Conservation (phyloP, 2,888 invertebrate genomes). For the Scaptomyza reducta region DNA sequence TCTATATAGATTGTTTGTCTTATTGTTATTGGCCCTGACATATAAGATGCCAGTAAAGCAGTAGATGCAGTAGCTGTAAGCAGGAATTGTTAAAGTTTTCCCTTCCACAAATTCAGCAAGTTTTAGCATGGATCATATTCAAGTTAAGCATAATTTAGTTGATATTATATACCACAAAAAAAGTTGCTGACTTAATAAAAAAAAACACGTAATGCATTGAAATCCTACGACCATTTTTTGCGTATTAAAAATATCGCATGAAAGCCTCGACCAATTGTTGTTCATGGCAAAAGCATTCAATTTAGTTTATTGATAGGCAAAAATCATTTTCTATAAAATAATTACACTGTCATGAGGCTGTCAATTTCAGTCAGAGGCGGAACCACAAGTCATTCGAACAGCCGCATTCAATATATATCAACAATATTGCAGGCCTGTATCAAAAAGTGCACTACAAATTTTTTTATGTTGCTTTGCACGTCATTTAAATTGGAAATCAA, state of each 20-base stretch:
- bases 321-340: constrained; percentile 61
- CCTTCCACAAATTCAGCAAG: too few relatives aligned
- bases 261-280: background rate
- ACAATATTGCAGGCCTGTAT: constrained; percentile 1
- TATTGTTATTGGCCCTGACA: constrained; percentile 33
- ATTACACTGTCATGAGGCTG: constrained; percentile 73
- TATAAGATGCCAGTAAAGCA: too few relatives aligned
- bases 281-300: constrained; percentile 20
- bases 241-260: background rate
- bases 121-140: background rate
- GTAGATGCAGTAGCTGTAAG: background rate
- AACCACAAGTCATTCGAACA: constrained; percentile 21
- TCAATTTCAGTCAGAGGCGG: constrained; percentile 57
- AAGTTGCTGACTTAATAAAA: too few relatives aligned
- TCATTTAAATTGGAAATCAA: constrained; percentile 67
- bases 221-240: too few relatives aligned
- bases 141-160: background rate
- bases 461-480: constrained; percentile 9
- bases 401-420: background rate
- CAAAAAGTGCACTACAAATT: constrained; percentile 52
- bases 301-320: constrained; percentile 37
- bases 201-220: too few relatives aligned
- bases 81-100: background rate
- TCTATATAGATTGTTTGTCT: constrained; percentile 45
- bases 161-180: background rate